phyloP scores from a whole-genome alignment of 2,888 invertebrate genomes.

The Philonicus albiceps region DNA sequence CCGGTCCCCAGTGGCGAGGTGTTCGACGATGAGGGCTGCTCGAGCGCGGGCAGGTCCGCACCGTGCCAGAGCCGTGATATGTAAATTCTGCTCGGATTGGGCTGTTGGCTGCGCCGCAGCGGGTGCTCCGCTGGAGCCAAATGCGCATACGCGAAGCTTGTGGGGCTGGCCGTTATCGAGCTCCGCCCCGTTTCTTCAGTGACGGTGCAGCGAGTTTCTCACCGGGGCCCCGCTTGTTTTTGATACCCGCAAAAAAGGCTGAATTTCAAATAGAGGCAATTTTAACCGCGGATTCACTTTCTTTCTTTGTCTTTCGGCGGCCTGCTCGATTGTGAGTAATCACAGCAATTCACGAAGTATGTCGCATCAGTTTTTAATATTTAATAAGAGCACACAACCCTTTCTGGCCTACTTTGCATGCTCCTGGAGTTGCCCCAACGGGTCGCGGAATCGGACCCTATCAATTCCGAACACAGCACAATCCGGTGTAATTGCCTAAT shows the following conservation, averaged over 20 bases:
- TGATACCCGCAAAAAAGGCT: slow-evolving; percentile 7
- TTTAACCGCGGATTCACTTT: slow-evolving; percentile 20
- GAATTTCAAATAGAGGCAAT: slow-evolving; percentile 12
- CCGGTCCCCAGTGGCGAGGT: not conserved
- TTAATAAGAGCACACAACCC: not conserved
- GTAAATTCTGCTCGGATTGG: slow-evolving; percentile 8
- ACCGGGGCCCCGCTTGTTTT: not conserved
- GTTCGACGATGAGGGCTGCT: not conserved
- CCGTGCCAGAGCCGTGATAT: not conserved
- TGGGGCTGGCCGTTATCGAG: not conserved
- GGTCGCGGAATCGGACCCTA: not conserved
- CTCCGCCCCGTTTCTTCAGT: not conserved
- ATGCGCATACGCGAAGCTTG: not conserved
- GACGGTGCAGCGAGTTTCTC: not conserved
- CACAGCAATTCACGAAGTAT: slow-evolving; percentile 24
- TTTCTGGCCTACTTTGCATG: slow-evolving; percentile 25
- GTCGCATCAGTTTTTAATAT: slow-evolving; percentile 23
- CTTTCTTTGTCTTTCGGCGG: slow-evolving; percentile 22
- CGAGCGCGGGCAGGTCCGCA: not conserved
- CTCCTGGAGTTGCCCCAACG: not conserved
- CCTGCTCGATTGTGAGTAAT: slow-evolving; percentile 1
- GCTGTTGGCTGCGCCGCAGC: not conserved
- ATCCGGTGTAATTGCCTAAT: not conserved
- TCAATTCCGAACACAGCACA: not conserved
- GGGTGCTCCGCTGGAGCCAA: not conserved